These are phyloP conservation scores for Agrilus planipennis DNA, from an alignment of 1,140 invertebrate genomes.

Conservation along the genomic window DNA sequence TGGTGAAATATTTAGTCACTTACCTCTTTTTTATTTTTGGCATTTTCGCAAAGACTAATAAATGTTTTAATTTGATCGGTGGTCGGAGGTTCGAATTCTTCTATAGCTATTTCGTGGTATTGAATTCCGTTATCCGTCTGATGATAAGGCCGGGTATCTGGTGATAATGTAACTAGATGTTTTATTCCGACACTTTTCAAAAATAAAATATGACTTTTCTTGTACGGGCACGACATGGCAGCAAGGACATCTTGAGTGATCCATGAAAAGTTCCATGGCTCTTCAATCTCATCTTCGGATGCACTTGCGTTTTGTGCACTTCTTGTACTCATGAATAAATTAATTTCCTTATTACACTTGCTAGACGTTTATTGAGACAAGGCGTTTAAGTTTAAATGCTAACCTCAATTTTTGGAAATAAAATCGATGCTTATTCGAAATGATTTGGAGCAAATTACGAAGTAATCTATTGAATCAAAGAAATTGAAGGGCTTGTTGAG, in stretches of 20 bases:
- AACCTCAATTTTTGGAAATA: no score
- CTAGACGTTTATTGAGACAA: no score
- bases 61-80: constrained; percentile 53
- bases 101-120: constrained; percentile 47
- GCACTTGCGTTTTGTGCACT: no score
- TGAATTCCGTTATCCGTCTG: constrained; percentile 37
- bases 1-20: constrained; percentile 1
- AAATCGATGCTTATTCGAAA: no score
- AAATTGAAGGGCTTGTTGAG: no score
- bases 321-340: no score
- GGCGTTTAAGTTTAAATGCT: no score
- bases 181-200: constrained; percentile 40
- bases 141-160: constrained; percentile 51
- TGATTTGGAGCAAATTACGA: no score
- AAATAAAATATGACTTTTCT: constrained; percentile 43
- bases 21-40: constrained; percentile 17
- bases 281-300: no score
- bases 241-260: constrained; percentile 44
- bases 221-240: constrained; percentile 50
- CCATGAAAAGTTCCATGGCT: constrained; percentile 51
- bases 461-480: no score
- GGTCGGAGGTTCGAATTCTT: constrained; percentile 53
- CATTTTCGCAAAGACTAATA: constrained; percentile 46
- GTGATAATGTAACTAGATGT: constrained; percentile 42
- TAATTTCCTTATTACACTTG: no score